Evolutionary conservation across 2,888 invertebrate genomes (phyloP), one percentile per base, ranked within the genome.

Genomic region (Chironomus tentans): DNA sequence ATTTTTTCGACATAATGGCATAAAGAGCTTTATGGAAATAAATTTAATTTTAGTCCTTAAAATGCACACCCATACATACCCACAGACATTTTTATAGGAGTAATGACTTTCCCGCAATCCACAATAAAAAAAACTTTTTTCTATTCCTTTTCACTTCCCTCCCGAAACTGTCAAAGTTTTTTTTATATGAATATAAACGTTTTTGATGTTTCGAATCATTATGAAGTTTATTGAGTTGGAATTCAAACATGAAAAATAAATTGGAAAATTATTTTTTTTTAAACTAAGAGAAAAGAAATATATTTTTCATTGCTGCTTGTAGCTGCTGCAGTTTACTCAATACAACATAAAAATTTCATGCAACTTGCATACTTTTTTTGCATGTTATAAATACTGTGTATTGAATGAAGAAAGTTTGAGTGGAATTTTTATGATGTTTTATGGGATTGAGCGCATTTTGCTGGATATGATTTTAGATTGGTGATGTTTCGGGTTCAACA

Each of bases 151-250:
- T 10, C 38, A 38, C 5, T 24, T 65, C 65, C 65, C 65, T 13
- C 15, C 62, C 13, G 6, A 50, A 71, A 56, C 28, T 71, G 48
- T 56, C 48, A 71, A 50, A 28, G 18, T 21, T 65, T 62, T n/a
- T n/a, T 62, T 56, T 56, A 7, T 18, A 50, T 70, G 50, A 70
- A 48, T n/a, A 13, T 70, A 71, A 71, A 56, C 71, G 56, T 24
- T 71, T 56, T 28, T 71, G 71, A 71, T 50, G 71, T 70, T 13
- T 65, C n/a, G 71, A 71, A 71, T 71, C 28, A 28, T 47, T 50
- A 50, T 71, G 71, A 71, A 56, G 56, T 71, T 71, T 71, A 71
- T 71, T 61, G 71, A 56, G 71, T 50, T 71, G 71, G 71, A 71
- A 50, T 56, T 21, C 50, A 56, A 70, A 71, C 71, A 71, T 71